Percentiles rank a stretch among this genome's conserved stretches.
Conservation (phyloP, 2,113 vertebrate species). For the Phaethon lepturus region DNA sequence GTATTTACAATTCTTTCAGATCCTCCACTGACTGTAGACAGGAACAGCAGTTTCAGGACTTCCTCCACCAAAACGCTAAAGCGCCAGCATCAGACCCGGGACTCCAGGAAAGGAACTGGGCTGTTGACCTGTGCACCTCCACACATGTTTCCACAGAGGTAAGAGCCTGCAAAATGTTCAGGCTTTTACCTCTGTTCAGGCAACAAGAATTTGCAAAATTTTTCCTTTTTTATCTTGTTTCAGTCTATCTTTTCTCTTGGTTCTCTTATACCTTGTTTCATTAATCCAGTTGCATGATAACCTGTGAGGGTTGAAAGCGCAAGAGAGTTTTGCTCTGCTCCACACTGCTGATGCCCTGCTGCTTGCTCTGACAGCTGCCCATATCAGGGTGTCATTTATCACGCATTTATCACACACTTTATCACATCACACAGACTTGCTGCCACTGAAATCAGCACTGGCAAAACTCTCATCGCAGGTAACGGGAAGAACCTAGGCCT, state of each 20-base stretch:
- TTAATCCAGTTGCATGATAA: background rate
- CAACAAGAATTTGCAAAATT: background rate
- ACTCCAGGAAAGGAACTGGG: background rate
- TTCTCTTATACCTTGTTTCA: background rate
- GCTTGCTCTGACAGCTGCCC: background rate
- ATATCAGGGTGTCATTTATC: background rate
- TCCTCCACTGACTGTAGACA: background rate
- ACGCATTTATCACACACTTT: background rate
- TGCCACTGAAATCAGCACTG: background rate
- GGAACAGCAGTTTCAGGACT: background rate
- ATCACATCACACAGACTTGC: rapidly evolving
- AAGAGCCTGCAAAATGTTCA: background rate
- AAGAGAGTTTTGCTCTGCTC: background rate
- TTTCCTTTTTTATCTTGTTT: background rate
- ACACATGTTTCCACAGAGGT: background rate
- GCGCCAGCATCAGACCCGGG: background rate
- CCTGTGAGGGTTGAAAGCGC: background rate
- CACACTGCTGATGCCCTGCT: background rate
- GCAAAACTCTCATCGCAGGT: background rate
- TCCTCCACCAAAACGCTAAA: background rate
- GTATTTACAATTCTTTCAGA: background rate
- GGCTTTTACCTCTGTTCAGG: background rate
- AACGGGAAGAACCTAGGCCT: background rate
- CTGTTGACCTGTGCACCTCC: background rate
- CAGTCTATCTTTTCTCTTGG: background rate